Evolutionary conservation across 2,797 vertebrate species (phyloP).

Genomic region (Chelon labrosus): DNA sequence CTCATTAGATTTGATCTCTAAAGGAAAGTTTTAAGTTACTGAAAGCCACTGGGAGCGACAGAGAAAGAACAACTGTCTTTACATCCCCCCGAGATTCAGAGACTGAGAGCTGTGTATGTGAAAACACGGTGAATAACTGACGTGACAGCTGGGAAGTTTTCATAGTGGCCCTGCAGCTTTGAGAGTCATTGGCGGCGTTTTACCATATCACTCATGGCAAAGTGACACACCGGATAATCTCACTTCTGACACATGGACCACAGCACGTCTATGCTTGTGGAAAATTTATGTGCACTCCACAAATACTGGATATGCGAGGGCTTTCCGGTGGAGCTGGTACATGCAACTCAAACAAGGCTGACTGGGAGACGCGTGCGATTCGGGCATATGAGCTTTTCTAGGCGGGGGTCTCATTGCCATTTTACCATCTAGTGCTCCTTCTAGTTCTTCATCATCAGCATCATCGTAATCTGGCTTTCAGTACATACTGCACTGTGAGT

Average conservation of each 20-base stretch:
- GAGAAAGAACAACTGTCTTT: constrained; percentile 26
- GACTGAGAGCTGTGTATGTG: constrained; percentile 37
- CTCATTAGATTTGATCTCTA: constrained; percentile 32
- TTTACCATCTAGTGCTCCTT: neutral
- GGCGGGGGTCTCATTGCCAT: constrained; percentile 6
- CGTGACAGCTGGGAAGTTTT: constrained; percentile 68
- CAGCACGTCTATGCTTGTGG: constrained; percentile 42
- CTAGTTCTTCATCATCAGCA: neutral
- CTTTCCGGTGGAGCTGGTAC: constrained; percentile 49
- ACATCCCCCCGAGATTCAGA: constrained; percentile 39
- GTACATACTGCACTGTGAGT: neutral
- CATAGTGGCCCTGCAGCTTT: constrained; percentile 54
- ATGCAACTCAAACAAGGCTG: constrained; percentile 15
- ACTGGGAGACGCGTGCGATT: constrained; percentile 2
- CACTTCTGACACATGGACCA: constrained; percentile 32
- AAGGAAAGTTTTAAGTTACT: constrained; percentile 32
- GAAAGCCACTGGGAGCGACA: constrained; percentile 42
- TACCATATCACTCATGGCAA: constrained; percentile 56
- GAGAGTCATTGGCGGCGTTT: constrained; percentile 56
- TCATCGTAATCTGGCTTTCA: constrained; percentile 5
- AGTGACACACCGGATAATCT: constrained; percentile 65
- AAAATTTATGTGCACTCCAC: constrained; percentile 64
- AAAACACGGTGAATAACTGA: constrained; percentile 64
- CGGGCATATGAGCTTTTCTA: constrained; percentile 21
- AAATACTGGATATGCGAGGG: constrained; percentile 31